Base-by-base conservation (phyloP, 2,888 invertebrate species). In the Macrophya alboannulata region DNA sequence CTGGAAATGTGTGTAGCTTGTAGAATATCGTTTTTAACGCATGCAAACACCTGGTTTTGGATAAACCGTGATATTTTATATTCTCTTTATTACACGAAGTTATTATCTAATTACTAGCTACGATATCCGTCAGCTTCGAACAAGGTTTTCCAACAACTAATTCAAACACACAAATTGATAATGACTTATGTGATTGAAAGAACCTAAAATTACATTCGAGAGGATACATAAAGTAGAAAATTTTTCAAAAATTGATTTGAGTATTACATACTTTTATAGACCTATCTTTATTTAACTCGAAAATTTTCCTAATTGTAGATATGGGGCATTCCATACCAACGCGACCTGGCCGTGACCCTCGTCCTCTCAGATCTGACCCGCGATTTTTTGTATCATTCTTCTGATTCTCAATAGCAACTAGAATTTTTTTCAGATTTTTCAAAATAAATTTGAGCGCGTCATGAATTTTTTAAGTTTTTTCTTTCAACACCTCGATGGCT, bases 101-200 rank as follows among this genome's bases (percentile, higher is more conserved):
- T 40, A 62, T 59, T 62, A 71, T 65, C n/a, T 25, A 25, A 6
- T 6, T 10, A 59, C 31, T 71, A 45, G 45, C 51, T 76, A 43
- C 48, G 9, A 45, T n/a, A 83, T 65, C 45, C 62, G 48, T 31
- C 51, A 74, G 21, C 43, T 59, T 84, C 25, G 77, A 62, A 25
- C 62, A 4, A 62, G 25, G 62, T 10, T 62, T 25, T 25, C 0
- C 62, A 25, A 62, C 8, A 62, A 21, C 62, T 25, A 9, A 40
- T 40, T 15, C 6, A 43, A 43, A 43, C n/a, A 40, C 6, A 8
- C 40, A 71, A n/a, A 40, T 71, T n/a, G n/a, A 71, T 37, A 43
- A 71, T 31, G 40, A 37, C 40, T 31, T 8, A 40, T 71, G n/a
- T 10, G 25, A 25, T 62, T 31, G 25, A 21, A 62, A 62, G 62